Conservation (phyloP, 1,140 invertebrate genomes). For the Danaus plexippus region DNA sequence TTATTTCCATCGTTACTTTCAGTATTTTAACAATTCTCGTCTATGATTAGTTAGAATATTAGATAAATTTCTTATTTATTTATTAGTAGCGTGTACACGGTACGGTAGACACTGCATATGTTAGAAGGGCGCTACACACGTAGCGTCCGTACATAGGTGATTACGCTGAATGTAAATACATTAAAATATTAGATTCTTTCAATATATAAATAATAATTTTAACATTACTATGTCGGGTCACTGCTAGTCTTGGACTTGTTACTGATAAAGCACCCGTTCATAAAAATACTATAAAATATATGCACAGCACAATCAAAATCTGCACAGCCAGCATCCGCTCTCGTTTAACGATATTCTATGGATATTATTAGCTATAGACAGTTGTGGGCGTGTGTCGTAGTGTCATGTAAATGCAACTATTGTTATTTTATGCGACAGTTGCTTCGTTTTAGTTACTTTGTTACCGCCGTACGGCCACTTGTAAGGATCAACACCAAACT, state of each 20-base stretch:
- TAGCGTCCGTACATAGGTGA: conserved; percentile 34
- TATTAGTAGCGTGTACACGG: conserved; percentile 53
- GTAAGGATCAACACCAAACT: conserved; percentile 62
- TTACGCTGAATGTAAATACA: conserved; percentile 17
- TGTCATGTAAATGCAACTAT: no score
- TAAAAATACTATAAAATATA: not conserved
- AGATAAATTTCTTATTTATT: conserved; percentile 65
- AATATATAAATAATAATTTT: conserved; percentile 8
- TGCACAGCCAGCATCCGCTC: conserved; percentile 3
- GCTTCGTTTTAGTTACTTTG: conserved; percentile 36
- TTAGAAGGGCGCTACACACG: conserved; percentile 41
- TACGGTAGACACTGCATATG: conserved; percentile 40
- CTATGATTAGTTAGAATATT: conserved; percentile 56
- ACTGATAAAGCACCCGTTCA: conserved; percentile 2
- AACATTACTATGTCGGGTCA: conserved; percentile 1
- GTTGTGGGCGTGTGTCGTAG: no score
- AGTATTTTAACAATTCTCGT: conserved; percentile 62
- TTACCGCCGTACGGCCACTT: conserved; percentile 49
- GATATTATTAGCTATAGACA: conserved; percentile 48
- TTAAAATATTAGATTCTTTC: conserved; percentile 3
- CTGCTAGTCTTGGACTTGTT: conserved; percentile 25
- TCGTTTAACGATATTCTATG: conserved; percentile 51
- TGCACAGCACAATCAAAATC: not conserved
- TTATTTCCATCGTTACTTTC: conserved; percentile 44
- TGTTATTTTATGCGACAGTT: conserved; percentile 32